Evolutionary conservation across 2,888 invertebrate genomes (phyloP), one percentile per base, ranked within the genome.

Genomic region (Dryococelus australis): DNA sequence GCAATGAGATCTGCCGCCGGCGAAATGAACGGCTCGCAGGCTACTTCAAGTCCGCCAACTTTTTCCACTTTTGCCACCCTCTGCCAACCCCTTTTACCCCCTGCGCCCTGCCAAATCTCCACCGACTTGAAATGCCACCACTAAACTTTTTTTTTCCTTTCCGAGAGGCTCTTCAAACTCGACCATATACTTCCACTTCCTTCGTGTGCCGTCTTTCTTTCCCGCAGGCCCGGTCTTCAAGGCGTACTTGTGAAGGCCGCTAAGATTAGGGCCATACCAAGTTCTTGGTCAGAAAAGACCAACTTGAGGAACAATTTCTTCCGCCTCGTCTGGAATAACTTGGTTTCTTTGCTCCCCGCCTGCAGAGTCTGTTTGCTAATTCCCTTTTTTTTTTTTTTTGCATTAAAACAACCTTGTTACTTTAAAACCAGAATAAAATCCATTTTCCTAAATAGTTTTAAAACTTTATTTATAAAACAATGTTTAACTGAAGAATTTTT

Each of bases 111-210:
- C n/a, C 6, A 24, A 8, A 16, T n/a, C 65, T 65, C n/a, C 65
- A 16, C 83, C 24, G 35, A 35, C 83, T 83, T 83, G 35, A 83
- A 83, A 83, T 83, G 83, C 35, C 83, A 28, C 83, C 83, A 83
- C 83, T 83, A 35, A 83, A 83, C 83, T 28, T 35, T 35, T 65
- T 65, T 65, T 65, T 35, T 35, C 4, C 8, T 65, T 28, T n/a
- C 13, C 83, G 27, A 28, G 26, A 28, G 24, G 83, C 35, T 83
- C 83, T 83, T 83, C 83, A 83, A 83, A 83, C 35, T 83, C 83
- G 83, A 83, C 83, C 83, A 83, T 83, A 83, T 83, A 83, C 83
- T 83, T 83, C 83, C 43, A 35, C 83, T 28, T 83, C 83, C 83
- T 83, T 83, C 83, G 83, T 24, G 35, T 83, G 28, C 83, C 83